Evolutionary conservation across 2,888 invertebrate species (phyloP).

Genomic region (Acronicta psi): DNA sequence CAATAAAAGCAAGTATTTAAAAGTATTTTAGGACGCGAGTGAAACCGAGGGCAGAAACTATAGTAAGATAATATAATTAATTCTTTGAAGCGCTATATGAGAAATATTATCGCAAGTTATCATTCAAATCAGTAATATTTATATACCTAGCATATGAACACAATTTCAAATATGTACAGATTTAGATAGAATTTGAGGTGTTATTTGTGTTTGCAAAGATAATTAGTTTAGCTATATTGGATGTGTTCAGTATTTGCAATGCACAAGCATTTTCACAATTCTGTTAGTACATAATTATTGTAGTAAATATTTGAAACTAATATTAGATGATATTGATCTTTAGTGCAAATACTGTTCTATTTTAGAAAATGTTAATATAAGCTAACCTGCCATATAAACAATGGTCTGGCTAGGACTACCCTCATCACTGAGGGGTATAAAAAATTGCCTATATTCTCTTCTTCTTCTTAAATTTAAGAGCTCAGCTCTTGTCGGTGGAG

Average conservation of each 20-base stretch:
- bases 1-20: too few species aligned
- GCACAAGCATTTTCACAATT: constrained; percentile 19
- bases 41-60: too few species aligned
- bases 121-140: background rate
- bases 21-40: too few species aligned
- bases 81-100: too few species aligned
- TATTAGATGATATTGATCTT: constrained; percentile 38
- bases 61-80: too few species aligned
- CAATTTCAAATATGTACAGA: constrained; percentile 27
- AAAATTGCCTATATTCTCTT: too few species aligned
- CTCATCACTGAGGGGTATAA: too few species aligned
- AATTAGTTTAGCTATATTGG: constrained; percentile 31
- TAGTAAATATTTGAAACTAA: constrained; percentile 24
- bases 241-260: constrained; percentile 38
- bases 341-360: constrained; percentile 33
- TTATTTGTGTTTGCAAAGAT: constrained; percentile 36
- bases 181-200: constrained; percentile 31
- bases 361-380: too few species aligned
- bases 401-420: too few species aligned
- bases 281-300: constrained; percentile 25
- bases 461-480: too few species aligned
- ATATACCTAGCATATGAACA: background rate
- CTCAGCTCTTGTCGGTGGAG: too few species aligned
- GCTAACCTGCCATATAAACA: too few species aligned
- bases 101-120: background rate